A percentile compares a stretch with the other conserved stretches of the same genome.
Conservation (phyloP, 1,140 invertebrate genomes). For the Plutomurus gul region DNA sequence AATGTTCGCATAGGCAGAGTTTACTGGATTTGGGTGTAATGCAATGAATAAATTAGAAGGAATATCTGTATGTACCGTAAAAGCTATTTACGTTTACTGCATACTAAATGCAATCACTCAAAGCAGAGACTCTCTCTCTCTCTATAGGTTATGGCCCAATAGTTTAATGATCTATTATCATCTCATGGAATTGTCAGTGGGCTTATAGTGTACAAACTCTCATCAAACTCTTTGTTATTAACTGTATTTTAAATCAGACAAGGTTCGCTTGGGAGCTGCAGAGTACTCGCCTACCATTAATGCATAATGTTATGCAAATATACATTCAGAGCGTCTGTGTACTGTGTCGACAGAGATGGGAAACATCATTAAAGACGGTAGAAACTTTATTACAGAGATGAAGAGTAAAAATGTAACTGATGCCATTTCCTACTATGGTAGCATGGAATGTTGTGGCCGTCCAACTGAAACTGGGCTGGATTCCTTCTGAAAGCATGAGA, state of each 20-base stretch:
- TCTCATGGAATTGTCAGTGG: neutral
- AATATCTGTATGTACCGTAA: conserved; percentile 9
- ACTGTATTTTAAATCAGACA: neutral
- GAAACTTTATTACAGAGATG: conserved; percentile 23
- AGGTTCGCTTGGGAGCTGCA: neutral
- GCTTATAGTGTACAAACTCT: neutral
- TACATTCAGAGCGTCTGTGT: neutral
- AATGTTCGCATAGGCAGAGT: too few species aligned
- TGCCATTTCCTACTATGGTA: conserved; percentile 20
- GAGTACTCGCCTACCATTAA: neutral
- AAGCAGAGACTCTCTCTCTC: neutral
- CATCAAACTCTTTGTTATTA: neutral
- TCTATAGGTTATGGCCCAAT: neutral
- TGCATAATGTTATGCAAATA: neutral
- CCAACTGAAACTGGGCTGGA: neutral
- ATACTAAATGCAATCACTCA: neutral
- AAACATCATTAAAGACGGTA: conserved; percentile 22
- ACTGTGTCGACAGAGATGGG: neutral
- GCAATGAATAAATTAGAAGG: conserved; percentile 3
- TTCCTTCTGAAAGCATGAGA: too few species aligned
- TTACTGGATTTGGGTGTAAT: conserved; percentile 19
- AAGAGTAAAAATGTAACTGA: conserved; percentile 17
- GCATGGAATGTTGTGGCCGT: conserved; percentile 9
- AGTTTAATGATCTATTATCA: conserved; percentile 16
- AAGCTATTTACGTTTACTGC: conserved; percentile 14